These are phyloP conservation scores for Batillaria attramentaria DNA, from an alignment of 1,140 invertebrate species.

Conservation along the genomic window DNA sequence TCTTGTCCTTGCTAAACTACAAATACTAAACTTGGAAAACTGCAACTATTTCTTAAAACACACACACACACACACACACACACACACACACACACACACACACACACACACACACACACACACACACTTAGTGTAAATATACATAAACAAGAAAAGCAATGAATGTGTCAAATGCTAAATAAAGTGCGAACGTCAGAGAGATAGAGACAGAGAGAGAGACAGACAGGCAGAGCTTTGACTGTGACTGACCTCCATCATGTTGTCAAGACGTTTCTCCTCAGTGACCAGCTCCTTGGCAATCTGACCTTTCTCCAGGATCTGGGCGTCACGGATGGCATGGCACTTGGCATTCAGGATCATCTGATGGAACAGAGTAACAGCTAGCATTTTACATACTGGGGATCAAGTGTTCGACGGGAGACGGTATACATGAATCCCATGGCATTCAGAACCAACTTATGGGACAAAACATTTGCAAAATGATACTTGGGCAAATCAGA, in stretches of 20 bases:
- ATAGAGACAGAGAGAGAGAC: not conserved
- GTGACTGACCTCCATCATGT: constrained; percentile 69
- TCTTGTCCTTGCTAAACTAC: no score
- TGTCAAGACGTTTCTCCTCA: constrained; percentile 70
- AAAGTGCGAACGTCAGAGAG: not conserved
- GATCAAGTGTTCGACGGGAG: no score
- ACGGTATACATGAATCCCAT: no score
- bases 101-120: not conserved
- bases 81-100: constrained; percentile 4
- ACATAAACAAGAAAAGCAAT: not conserved
- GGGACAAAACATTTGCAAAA: no score
- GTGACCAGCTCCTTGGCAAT: constrained; percentile 67
- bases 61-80: not conserved
- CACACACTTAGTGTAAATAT: not conserved
- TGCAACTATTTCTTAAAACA: no score
- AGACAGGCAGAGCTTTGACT: not conserved
- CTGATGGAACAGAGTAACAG: constrained; percentile 55
- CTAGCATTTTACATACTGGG: no score
- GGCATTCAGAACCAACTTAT: no score
- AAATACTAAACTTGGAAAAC: no score
- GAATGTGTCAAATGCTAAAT: no score
- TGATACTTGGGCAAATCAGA: no score
- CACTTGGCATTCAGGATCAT: constrained; percentile 72
- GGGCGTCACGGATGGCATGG: constrained; percentile 72
- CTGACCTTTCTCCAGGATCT: constrained; percentile 70